A percentile compares a stretch with the other conserved stretches of the same genome.
Conservation (phyloP, 2,888 invertebrate genomes). For the Graphium colonna region DNA sequence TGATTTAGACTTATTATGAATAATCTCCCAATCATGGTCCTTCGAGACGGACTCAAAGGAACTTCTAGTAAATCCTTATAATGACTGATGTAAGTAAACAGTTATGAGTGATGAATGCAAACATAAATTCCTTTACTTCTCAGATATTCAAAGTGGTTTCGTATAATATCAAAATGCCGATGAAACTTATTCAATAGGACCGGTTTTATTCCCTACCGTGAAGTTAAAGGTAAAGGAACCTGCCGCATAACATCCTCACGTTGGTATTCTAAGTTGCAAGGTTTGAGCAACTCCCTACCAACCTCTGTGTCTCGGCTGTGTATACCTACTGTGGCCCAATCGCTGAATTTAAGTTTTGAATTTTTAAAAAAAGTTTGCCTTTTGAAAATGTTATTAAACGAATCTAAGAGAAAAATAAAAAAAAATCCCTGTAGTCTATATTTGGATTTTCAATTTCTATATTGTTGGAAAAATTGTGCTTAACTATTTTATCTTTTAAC, state of each 20-base stretch:
- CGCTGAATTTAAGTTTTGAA: too few species aligned
- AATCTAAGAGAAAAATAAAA: too few species aligned
- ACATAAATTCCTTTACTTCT: not conserved
- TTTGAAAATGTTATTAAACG: too few species aligned
- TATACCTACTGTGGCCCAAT: too few species aligned
- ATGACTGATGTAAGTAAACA: not conserved
- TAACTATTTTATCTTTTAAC: too few species aligned
- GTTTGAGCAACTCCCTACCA: conserved; percentile 90
- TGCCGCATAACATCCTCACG: conserved; percentile 52
- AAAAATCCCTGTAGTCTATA: too few species aligned
- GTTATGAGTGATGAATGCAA: not conserved
- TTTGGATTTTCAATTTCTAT: too few species aligned
- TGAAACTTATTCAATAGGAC: not conserved
- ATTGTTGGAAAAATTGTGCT: too few species aligned
- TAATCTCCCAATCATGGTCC: not conserved
- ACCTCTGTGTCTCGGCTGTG: too few species aligned
- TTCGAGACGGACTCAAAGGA: not conserved
- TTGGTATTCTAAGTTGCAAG: conserved; percentile 80
- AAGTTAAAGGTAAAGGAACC: conserved; percentile 53
- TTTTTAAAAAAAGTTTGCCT: too few species aligned
- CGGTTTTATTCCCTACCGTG: conserved; percentile 43
- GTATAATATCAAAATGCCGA: not conserved
- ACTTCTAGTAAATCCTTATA: not conserved
- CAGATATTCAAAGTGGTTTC: too few species aligned
- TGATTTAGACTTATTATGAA: not conserved